Base-by-base conservation (phyloP, 92 coral and sea anemone genomes). In the Blastomussa wellsi region DNA sequence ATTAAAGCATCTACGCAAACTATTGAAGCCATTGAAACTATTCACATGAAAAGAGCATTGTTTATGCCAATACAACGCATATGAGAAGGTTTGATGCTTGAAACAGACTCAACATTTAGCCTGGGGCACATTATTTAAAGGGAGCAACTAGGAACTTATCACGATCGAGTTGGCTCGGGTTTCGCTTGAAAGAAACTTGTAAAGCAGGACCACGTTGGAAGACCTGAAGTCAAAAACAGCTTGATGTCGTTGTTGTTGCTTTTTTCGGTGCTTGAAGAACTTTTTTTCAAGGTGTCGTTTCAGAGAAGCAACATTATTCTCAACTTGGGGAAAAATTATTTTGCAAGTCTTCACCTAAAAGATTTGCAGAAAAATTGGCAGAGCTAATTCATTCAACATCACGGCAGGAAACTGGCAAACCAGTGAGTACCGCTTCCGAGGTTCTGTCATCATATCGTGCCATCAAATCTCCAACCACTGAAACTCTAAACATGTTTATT, bases 371-470 rank as follows among this genome's bases (percentile, higher is more conserved):
- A 51, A 1, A 3, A 51, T 51, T 0, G 4, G 57, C 57, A 51
- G 57, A 51, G 16, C 22, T 51, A 51, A 51, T 17, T 51, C 49
- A 51, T 17, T 51, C 49, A 44, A 44, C 49, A 44, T 14, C 57
- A 51, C 57, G 22, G 20, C 22, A 51, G 14, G 57, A 13, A 51
- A 51, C 1, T 17, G 57, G n/a, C n/a, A n/a, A n/a, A n/a, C n/a
- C n/a, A 51, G 57, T 2, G 57, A 51, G 35, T 29, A 8, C 32
- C 17, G 64, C 37, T 78, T 78, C 72, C 82, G 82, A 57, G 11
- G 37, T 26, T 36, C 82, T 78, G 82, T 55, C 70, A 44, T 36
- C 82, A 35, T 26, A 44, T 36, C 82, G 68, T 26, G 68, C 11
- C 14, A 62, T 62, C 68, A 62, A 44, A 26, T 26, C 68, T 28